Evolutionary conservation across 2,888 invertebrate species (phyloP).

Genomic region (Eurytoma adleriae): DNA sequence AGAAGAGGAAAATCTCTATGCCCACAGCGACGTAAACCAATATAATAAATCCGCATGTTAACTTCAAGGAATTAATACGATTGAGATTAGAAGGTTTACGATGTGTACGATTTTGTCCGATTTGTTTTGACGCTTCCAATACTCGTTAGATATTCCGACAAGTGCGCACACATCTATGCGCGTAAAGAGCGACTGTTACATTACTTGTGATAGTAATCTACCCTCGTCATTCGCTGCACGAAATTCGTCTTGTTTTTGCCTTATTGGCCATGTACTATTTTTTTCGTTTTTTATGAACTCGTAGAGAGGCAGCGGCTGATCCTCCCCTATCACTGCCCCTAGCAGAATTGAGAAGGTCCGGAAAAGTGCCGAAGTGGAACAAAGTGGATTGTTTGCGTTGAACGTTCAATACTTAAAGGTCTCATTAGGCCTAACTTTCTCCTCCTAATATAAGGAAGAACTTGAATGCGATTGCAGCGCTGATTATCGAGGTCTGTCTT

Average conservation of each 20-base stretch:
- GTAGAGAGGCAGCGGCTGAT: not conserved
- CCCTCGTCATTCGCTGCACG: conserved; percentile 44
- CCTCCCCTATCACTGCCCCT: not conserved
- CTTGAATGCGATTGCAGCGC: not conserved
- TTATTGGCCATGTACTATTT: not conserved
- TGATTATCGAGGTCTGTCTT: not conserved
- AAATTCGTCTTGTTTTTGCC: conserved; percentile 32
- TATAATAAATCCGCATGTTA: not conserved
- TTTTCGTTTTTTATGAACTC: not conserved
- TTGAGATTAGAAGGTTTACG: not conserved
- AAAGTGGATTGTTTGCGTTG: conserved; percentile 17
- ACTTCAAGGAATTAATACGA: not conserved
- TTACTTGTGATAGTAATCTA: conserved; percentile 37
- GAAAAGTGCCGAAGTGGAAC: not conserved
- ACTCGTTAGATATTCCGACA: conserved; percentile 26
- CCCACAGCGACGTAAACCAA: not conserved
- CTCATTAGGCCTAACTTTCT: conserved; percentile 30
- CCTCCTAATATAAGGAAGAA: conserved; percentile 20
- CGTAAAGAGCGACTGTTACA: conserved; percentile 36
- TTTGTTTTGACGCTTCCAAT: not conserved
- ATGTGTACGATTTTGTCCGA: not conserved
- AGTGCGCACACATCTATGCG: conserved; percentile 7
- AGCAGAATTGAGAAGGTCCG: not conserved
- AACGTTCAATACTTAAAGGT: conserved; percentile 16
- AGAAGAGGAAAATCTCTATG: no score